Evolutionary conservation across 2,797 vertebrate species (phyloP), one percentile per base, ranked within the genome.

Genomic region (Pagetopsis macropterus): DNA sequence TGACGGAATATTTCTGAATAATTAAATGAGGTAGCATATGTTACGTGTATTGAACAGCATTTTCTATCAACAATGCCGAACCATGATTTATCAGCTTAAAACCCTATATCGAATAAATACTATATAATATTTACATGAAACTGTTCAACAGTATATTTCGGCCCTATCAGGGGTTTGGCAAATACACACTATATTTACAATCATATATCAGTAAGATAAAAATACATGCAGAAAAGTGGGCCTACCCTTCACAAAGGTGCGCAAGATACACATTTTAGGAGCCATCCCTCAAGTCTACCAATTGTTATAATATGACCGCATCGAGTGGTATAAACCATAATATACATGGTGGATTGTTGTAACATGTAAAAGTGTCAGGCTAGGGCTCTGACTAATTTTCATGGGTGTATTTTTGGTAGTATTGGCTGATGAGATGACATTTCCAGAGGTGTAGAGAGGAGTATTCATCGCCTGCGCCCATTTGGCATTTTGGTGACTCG

Each of bases 401-500:
- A 52, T 27, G 27, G 23, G 21, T 40, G 44, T 46, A 44, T 72
- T 50, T 43, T 49, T 71, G 56, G 64, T 46, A 81, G 52, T 49
- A 57, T 41, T 1, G 57, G 37, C 33, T 76, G 65, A 48, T 69
- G 37, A 82, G 66, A 70, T 81, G 57, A 79, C 72, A 74, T 81
- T 82, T 83, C 65, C 58, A 79, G 68, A 69, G 56, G 61, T 65
- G 70, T 57, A 59, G 61, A 58, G 56, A 78, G 60, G 21, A 52
- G 60, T 67, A 77, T 81, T 82, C 61, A 82, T 81, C 72, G 74
- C 70, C 68, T 68, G 49, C 56, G 15, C 58, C 62, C 56, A 75
- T 78, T 70, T 87, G 60, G 79, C 81, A 84, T 84, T 84, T 84
- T 70, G 81, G 62, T 79, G 70, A 76, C 56, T 80, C 21, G 64